These are phyloP conservation scores for Aphelenchoides fujianensis DNA, from an alignment of 1,140 invertebrate species.

Conservation along the genomic window DNA sequence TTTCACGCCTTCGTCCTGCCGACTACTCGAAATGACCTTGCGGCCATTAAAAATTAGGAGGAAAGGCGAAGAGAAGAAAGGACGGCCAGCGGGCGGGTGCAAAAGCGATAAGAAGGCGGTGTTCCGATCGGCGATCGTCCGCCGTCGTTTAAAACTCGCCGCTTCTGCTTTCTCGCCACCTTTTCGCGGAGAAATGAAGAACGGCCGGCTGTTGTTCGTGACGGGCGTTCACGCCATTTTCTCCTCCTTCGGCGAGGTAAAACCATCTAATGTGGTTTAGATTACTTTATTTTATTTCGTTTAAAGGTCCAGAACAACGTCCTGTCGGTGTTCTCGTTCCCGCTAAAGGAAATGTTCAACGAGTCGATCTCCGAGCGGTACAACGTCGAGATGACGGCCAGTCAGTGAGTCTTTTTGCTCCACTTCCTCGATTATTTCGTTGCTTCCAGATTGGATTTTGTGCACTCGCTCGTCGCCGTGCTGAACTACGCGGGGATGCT, in stretches of 20 bases:
- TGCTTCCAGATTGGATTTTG: neutral
- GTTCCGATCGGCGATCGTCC: too few species aligned
- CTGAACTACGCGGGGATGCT: neutral
- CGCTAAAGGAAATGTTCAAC: constrained; percentile 2
- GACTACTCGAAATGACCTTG: too few species aligned
- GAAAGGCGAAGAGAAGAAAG: too few species aligned
- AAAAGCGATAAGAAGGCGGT: too few species aligned
- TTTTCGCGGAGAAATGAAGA: too few species aligned
- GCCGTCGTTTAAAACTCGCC: too few species aligned
- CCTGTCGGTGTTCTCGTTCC: neutral
- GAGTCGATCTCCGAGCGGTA: neutral
- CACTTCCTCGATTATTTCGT: neutral
- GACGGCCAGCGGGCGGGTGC: too few species aligned
- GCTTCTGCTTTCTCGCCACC: too few species aligned
- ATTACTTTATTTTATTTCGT: neutral
- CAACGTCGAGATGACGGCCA: neutral
- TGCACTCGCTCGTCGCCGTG: neutral
- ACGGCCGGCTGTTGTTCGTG: neutral
- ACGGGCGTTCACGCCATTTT: constrained; percentile 1
- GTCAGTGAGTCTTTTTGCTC: neutral
- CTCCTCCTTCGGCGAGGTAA: neutral
- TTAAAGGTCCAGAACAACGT: neutral
- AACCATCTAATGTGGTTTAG: neutral
- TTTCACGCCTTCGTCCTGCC: too few species aligned
- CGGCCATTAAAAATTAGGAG: too few species aligned